phyloP scores from a whole-genome alignment of 1,140 invertebrate genomes.

The Coboldia fuscipes region DNA sequence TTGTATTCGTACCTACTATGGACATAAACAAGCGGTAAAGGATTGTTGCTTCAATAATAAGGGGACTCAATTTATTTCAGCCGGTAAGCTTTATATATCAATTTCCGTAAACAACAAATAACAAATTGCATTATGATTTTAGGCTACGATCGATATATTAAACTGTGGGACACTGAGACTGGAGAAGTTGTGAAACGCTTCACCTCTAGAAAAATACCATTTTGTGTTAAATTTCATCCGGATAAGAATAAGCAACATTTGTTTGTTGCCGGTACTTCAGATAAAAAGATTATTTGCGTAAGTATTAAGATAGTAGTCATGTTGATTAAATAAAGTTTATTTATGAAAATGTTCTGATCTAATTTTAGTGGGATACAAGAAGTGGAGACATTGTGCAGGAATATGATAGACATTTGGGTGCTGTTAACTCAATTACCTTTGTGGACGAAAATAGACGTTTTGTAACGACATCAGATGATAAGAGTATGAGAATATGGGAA shows the following conservation, averaged over 20 bases:
- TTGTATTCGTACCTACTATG: constrained; percentile 88
- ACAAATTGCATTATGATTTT: too few relatives aligned
- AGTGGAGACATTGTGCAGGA: constrained; percentile 93
- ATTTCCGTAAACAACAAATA: constrained; percentile 21
- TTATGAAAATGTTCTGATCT: constrained; percentile 7
- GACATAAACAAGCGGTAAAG: constrained; percentile 89
- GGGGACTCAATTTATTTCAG: constrained; percentile 83
- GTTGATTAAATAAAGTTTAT: constrained; percentile 1
- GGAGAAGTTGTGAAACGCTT: constrained; percentile 81
- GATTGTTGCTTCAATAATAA: constrained; percentile 93
- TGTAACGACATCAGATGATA: constrained; percentile 97
- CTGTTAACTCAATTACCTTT: constrained; percentile 97
- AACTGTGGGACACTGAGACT: constrained; percentile 98
- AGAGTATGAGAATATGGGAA: constrained; percentile 97
- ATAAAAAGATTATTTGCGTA: constrained; percentile 98
- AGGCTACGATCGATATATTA: constrained; percentile 84
- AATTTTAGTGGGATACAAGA: constrained; percentile 78
- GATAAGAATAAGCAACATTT: constrained; percentile 93
- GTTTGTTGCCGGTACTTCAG: constrained; percentile 94
- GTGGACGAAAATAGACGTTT: constrained; percentile 96
- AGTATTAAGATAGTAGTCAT: constrained; percentile 22
- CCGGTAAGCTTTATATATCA: too few relatives aligned
- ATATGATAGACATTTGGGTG: constrained; percentile 95
- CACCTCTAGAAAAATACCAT: constrained; percentile 85
- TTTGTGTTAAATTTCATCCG: constrained; percentile 96